Base-by-base conservation (phyloP, 1,140 invertebrate species). In the Araneus ventricosus region DNA sequence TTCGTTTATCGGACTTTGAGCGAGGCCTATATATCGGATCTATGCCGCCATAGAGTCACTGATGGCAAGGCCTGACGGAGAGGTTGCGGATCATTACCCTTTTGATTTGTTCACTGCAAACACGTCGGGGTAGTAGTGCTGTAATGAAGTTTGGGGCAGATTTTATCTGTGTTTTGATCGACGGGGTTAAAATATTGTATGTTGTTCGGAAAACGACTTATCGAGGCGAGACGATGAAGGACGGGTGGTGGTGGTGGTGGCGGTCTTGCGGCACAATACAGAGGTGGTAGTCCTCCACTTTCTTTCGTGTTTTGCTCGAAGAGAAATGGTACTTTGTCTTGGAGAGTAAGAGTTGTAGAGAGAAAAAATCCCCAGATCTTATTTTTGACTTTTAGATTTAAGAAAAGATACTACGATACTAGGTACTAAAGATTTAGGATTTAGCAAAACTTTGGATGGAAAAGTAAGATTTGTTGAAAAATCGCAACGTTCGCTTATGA, bases 1-100 rank as follows among this genome's bases (percentile, higher is more conserved):
- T 92, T 86, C 90, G 90, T 92, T 92, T 92, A 92, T 92, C 90
- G 90, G 90, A 86, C 90, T 92, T 86, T 84, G 45, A 34, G 70
- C 27, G 79, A 70, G 57, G n/a, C 80, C 61, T 45, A 86, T 92
- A 92, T 67, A 92, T 92, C 82, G 90, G 39, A 52, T 85, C 67
- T 37, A 86, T 75, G 37, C 82, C 14, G 57, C 57, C 8, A 1
- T 22, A 24, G 52, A 91, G 52, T 70, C 90, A 57, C 37, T 85
- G 90, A 86, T 85, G 80, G 79, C 37, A 39, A 82, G 34, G 52
- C 82, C 80, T 85, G 90, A 92, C 80, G 63, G 39, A 85, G 90
- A 34, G 57, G 90, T n/a, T 63, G 14, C 82, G 90, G 90, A 92
- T 92, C 90, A 92, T 92, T 92, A 92, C 80, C 80, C 34, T 63